A percentile compares a stretch with the other conserved stretches of the same genome.
phyloP scores from a whole-genome alignment of 2,113 vertebrate genomes.

The Prionailurus viverrinus region DNA sequence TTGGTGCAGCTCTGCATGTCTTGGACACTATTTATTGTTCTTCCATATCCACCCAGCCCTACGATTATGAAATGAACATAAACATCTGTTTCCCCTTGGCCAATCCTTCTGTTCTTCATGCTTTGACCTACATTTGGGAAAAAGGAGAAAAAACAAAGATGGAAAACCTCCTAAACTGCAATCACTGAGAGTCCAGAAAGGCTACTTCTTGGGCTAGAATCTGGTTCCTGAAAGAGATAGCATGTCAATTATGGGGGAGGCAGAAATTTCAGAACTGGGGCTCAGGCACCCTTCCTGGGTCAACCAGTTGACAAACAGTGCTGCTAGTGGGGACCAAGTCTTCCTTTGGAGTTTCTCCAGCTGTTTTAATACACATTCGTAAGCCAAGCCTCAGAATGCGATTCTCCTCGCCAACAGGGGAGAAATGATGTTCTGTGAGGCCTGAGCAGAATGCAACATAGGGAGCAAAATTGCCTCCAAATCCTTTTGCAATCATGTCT shows the following conservation, averaged over 20 bases:
- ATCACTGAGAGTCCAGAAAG: constrained; percentile 23
- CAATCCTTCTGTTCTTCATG: constrained; percentile 61
- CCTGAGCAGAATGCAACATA: background rate
- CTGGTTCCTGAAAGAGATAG: background rate
- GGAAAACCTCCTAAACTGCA: constrained; percentile 43
- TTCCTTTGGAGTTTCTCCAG: background rate
- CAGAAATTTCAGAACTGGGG: background rate
- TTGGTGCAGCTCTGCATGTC: background rate
- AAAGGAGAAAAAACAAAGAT: constrained; percentile 42
- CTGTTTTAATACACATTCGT: background rate
- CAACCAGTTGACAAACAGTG: background rate
- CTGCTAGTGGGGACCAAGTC: background rate
- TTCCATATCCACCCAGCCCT: background rate
- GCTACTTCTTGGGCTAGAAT: background rate
- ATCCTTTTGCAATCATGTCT: background rate
- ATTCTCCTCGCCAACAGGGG: background rate
- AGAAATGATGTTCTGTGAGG: background rate
- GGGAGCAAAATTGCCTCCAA: background rate
- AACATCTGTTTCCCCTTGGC: constrained; percentile 76
- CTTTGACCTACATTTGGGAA: constrained; percentile 63
- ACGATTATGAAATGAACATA: constrained; percentile 56
- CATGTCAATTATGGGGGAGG: background rate
- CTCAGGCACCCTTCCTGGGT: background rate
- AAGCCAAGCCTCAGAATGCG: background rate
- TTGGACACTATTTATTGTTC: constrained; percentile 13